Percentiles rank a stretch among this genome's conserved stretches.
Conservation (phyloP, 2,797 vertebrate species). For the Enteromius unitaeniatus region DNA sequence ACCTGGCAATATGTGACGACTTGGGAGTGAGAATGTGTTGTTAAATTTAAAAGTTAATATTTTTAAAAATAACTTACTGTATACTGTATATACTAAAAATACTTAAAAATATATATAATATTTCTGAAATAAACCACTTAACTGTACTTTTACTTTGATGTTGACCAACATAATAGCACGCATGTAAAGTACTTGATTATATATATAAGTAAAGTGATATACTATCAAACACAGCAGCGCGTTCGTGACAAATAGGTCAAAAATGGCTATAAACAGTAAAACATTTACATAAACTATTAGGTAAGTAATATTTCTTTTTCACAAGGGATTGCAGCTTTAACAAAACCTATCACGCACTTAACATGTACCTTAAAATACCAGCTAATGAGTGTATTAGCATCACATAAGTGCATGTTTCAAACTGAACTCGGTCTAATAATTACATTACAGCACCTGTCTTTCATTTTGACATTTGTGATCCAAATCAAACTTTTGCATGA, state of each 20-base stretch:
- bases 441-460: slow-evolving; percentile 38
- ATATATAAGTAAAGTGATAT: too few relatives aligned
- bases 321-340: neutral
- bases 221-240: too few relatives aligned
- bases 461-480: slow-evolving; percentile 31
- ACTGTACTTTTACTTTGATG: neutral
- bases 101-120: too few relatives aligned
- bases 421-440: slow-evolving; percentile 5
- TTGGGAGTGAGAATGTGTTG: too few relatives aligned
- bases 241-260: neutral
- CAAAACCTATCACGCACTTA: neutral
- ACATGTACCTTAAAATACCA: slow-evolving; percentile 6
- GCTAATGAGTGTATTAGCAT: neutral
- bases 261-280: neutral
- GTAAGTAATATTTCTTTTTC: too few relatives aligned
- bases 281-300: too few relatives aligned
- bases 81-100: too few relatives aligned
- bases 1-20: too few relatives aligned
- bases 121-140: neutral
- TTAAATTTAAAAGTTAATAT: too few relatives aligned
- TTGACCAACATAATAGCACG: neutral
- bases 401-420: neutral
- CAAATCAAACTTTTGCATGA: slow-evolving; percentile 29
- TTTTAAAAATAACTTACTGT: too few relatives aligned
- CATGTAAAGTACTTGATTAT: neutral